A percentile compares a stretch with the other conserved stretches of the same genome.
Evolutionary conservation across 1,140 invertebrate species (phyloP).

Genomic region (Brachionus plicatilis): DNA sequence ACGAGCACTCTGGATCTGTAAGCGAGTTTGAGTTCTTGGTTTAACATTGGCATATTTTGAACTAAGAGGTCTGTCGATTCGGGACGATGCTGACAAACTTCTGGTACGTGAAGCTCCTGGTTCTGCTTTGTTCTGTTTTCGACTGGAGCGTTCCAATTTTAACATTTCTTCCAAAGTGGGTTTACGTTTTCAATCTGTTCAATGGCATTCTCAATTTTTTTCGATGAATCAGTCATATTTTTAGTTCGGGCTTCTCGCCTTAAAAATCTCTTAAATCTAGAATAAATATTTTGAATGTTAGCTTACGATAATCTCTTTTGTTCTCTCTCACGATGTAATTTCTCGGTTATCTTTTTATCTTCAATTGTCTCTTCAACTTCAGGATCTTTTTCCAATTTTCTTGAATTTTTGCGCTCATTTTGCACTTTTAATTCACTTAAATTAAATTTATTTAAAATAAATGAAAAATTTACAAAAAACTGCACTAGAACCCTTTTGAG

Average conservation of each 20-base stretch:
- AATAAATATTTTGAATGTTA: not conserved
- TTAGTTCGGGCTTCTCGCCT: conserved; percentile 25
- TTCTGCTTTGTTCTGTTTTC: not conserved
- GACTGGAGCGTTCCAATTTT: not conserved
- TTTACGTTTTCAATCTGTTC: conserved; percentile 22
- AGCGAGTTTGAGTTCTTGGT: conserved; percentile 32
- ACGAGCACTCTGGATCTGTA: conserved; percentile 15
- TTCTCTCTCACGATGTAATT: conserved; percentile 18
- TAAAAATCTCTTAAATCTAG: not conserved
- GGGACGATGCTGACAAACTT: not conserved
- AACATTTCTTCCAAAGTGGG: conserved; percentile 5
- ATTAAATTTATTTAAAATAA: not conserved
- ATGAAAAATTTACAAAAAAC: too few relatives aligned
- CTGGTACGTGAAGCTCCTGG: not conserved
- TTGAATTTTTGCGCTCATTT: not conserved
- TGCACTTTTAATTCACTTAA: not conserved
- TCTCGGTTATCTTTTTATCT: conserved; percentile 1
- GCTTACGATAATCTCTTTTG: conserved; percentile 9
- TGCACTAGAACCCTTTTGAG: too few relatives aligned
- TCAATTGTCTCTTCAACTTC: conserved; percentile 27
- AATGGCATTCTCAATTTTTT: conserved; percentile 29
- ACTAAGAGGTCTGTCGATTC: not conserved
- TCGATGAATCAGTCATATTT: conserved; percentile 26
- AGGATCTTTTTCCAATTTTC: not conserved
- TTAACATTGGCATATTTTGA: conserved; percentile 21